Base-by-base conservation (phyloP, 2,113 vertebrate species). In the Vireo altiloquus region DNA sequence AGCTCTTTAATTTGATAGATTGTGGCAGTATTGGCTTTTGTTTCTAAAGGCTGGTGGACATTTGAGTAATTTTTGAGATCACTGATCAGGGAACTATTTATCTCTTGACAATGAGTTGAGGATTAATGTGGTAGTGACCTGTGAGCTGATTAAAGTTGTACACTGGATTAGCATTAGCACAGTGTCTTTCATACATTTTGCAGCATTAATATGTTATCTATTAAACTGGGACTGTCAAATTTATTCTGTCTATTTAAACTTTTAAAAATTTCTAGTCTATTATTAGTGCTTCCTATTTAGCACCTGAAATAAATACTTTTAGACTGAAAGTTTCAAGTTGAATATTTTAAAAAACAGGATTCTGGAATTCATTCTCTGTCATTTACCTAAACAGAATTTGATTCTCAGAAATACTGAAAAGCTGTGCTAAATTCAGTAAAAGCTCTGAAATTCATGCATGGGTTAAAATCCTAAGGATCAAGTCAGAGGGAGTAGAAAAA, bases 211-310 rank as follows among this genome's bases (percentile, higher is more conserved):
- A 66, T 33, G 7, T 52, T 88, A 27, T 63, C 28, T 89, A 7
- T 64, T 82, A 86, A 82, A 90, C 4, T 3, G 0, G 21, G 56
- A 44, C 74, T 66, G 19, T 78, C 27, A 77, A 19, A 50, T 77
- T 25, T 54, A 61, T 79, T 91, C 72, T 88, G 11, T 59, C 13
- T 75, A 11, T 61, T 91, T 74, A 77, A 82, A 30, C 25, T 40
- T 88, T 42, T 76, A 92, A 86, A 92, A 90, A 72, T 70, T 82
- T 68, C 47, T 80, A 23, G 49, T 72, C 75, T 69, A 13, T 71
- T 84, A 70, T 74, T 90, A 85, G 68, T 52, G 14, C 47, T 71
- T 78, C 42, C 79, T 93, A 78, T 85, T 94, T 95, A 88, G 83
- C 52, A 47, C 30, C 70, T 50, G n/a, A 94, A 87, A 81, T 60